A percentile compares a stretch with the other conserved stretches of the same genome.
Evolutionary conservation across 2,888 invertebrate species (phyloP).

Genomic region (Cantharis rustica): DNA sequence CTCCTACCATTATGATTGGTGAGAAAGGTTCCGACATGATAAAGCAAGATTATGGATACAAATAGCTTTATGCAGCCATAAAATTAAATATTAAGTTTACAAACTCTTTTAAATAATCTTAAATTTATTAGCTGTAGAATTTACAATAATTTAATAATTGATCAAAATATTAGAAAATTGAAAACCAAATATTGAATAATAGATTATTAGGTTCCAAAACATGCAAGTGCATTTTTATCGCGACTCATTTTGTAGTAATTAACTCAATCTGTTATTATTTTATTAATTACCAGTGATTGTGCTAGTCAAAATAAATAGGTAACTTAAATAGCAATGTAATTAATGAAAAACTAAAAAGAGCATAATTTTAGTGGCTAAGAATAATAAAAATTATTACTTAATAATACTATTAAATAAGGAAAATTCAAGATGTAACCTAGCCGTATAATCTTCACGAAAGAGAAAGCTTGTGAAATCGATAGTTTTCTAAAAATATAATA

Average conservation of each 20-base stretch:
- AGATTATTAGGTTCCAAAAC: background rate
- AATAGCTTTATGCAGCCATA: slow-evolving; percentile 2
- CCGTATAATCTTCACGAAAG: background rate
- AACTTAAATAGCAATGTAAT: background rate
- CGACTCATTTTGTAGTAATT: background rate
- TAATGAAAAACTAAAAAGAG: background rate
- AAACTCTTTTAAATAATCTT: background rate
- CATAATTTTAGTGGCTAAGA: background rate
- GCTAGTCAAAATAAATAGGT: slow-evolving; percentile 11
- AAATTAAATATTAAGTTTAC: background rate
- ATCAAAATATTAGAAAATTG: background rate
- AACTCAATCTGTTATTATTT: background rate
- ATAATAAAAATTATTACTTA: background rate
- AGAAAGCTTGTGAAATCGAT: slow-evolving; percentile 4
- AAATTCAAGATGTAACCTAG: background rate
- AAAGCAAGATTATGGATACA: slow-evolving; percentile 70
- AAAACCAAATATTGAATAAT: background rate
- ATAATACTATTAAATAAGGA: background rate
- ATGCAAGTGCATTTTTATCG: background rate
- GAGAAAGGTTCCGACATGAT: slow-evolving; percentile 90
- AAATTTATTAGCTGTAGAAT: background rate
- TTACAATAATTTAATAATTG: background rate
- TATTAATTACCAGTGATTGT: slow-evolving; percentile 14
- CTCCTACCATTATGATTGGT: slow-evolving; percentile 88
- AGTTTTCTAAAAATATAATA: background rate